Evolutionary conservation across 2,888 invertebrate species (phyloP).

Genomic region (Sesia apiformis): DNA sequence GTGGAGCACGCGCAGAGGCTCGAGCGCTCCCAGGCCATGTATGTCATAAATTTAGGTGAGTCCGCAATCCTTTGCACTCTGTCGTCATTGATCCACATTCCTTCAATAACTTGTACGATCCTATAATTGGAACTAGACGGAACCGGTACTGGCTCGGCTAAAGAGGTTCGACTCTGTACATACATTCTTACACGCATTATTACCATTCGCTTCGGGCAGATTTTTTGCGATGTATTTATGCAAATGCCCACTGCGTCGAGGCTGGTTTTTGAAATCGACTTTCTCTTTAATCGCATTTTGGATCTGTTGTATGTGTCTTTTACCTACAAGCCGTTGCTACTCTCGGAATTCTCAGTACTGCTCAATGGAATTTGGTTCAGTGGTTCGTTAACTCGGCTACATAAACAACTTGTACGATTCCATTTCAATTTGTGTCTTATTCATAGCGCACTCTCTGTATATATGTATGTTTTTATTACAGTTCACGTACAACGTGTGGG

Average conservation of each 20-base stretch:
- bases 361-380: constrained; percentile 11
- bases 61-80: constrained; percentile 46
- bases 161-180: constrained; percentile 14
- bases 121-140: constrained; percentile 56
- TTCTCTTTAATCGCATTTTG: constrained; percentile 29
- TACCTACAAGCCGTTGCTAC: neutral
- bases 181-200: constrained; percentile 10
- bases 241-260: constrained; percentile 23
- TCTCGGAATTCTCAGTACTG: neutral
- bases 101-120: constrained; percentile 29
- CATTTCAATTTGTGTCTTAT: constrained; percentile 61
- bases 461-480: constrained; percentile 69
- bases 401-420: constrained; percentile 50
- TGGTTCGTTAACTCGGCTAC: constrained; percentile 23
- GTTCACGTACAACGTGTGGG: constrained; percentile 65
- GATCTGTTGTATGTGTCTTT: neutral
- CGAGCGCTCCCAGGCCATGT: constrained; percentile 73
- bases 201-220: constrained; percentile 5
- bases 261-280: constrained; percentile 33
- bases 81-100: constrained; percentile 41
- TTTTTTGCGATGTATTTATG: constrained; percentile 22
- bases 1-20: constrained; percentile 69
- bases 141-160: constrained; percentile 47
- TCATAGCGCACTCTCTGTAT: constrained; percentile 46
- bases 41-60: constrained; percentile 75